Base-by-base conservation (phyloP, 1,140 invertebrate species). In the Aphelenchoides besseyi region DNA sequence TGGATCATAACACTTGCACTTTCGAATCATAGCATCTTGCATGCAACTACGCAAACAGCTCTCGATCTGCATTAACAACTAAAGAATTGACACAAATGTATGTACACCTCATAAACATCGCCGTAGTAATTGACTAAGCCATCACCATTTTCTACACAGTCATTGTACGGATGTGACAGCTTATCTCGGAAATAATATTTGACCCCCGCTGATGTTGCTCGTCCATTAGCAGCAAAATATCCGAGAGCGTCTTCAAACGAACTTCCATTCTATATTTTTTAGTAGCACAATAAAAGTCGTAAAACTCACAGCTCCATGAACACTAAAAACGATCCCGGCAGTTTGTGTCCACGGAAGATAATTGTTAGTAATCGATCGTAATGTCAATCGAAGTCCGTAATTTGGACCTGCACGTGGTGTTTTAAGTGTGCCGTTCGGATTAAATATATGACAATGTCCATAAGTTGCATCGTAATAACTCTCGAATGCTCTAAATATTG, bases 41-140 rank as follows among this genome's bases (percentile, higher is more conserved):
- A 70, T 70, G 68, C 69, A 70, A 18, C 69, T 72, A 16, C 69
- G 69, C 1, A 70, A 9, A 35, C 69, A 70, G 8, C 16, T 68
- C 32, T 70, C 67, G 18, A 70, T 18, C 54, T 29, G 55, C 5
- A 18, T n/a, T 12, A 59, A 59, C 32, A 33, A 59, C 23, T 5
- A 59, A 59, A 59, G 26, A 18, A 59, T 28, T 28, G 26, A 59
- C 5, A 59, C 18, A 59, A 33, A 18, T 41, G 5, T 8, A 59
- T 8, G 55, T 16, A 8, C 18, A 59, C 63, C 3, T 66, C 26
- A 32, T 66, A 66, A 33, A 18, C 18, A 3, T 35, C 68, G 1
- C 18, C 48, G 67, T 70, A 70, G 68, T 70, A 70, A 52, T 12
- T 53, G 2, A 35, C 29, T 18, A n/a, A 16, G 9, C 69, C 32